These are phyloP conservation scores for Luperina nickerlii DNA, from an alignment of 2,888 invertebrate species.

Conservation along the genomic window DNA sequence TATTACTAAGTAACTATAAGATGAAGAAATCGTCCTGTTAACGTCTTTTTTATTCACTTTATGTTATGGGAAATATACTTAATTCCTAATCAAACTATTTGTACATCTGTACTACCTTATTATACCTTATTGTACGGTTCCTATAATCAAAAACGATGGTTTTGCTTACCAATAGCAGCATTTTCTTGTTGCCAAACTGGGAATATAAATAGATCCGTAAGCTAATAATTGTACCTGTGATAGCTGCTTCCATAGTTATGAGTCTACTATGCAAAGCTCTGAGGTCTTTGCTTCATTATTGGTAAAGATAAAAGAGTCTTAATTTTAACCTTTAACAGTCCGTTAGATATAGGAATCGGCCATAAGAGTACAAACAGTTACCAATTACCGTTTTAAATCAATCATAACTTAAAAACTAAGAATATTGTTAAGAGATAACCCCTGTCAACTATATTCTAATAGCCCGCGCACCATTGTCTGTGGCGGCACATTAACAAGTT, in stretches of 20 bases:
- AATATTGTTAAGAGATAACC: not conserved
- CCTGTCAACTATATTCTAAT: constrained; percentile 31
- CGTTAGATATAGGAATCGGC: no score
- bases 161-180: no score
- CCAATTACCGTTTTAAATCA: not conserved
- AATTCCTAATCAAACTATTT: not conserved
- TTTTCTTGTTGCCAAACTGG: no score
- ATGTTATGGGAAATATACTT: not conserved
- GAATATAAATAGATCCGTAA: no score
- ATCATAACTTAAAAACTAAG: not conserved
- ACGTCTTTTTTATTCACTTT: not conserved
- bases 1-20: not conserved
- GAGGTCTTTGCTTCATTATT: no score
- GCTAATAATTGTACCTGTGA: no score
- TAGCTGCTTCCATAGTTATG: no score
- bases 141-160: no score
- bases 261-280: no score
- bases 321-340: no score
- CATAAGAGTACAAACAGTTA: not conserved
- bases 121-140: no score
- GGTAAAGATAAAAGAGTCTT: no score
- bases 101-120: not conserved
- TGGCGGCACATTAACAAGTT: constrained; percentile 31
- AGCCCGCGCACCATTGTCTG: constrained; percentile 23
- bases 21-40: not conserved